Conservation (phyloP, 2,113 vertebrate species). For the Cyphomyrus plagiostoma region DNA sequence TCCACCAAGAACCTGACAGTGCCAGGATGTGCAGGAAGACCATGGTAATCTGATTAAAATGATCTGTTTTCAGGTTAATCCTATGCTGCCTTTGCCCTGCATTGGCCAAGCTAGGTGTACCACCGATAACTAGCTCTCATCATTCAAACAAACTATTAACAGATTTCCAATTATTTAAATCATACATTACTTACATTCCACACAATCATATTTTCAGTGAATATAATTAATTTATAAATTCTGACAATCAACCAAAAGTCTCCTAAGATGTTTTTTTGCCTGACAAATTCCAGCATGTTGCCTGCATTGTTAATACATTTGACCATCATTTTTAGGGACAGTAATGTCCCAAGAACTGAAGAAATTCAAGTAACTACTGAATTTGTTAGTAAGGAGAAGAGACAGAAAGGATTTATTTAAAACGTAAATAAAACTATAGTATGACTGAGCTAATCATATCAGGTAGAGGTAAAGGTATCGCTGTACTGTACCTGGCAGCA, state of each 20-base stretch:
- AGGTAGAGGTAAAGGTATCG: background rate
- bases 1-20: background rate
- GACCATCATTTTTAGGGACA: background rate
- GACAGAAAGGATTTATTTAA: background rate
- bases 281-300: background rate
- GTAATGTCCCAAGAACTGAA: background rate
- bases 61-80: constrained; percentile 5
- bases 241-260: background rate
- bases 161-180: background rate
- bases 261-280: background rate
- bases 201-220: background rate
- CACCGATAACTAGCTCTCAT: background rate
- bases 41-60: constrained; percentile 17
- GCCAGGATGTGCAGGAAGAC: background rate
- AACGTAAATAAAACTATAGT: background rate
- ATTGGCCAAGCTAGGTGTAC: background rate
- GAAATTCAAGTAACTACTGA: background rate
- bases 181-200: background rate
- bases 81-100: background rate
- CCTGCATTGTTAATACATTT: background rate
- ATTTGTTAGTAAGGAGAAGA: background rate
- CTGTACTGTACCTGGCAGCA: background rate
- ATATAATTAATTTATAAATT: background rate
- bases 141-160: background rate
- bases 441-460: background rate